Evolutionary conservation across 1,140 invertebrate species (phyloP).

Genomic region (Carposina sasakii): DNA sequence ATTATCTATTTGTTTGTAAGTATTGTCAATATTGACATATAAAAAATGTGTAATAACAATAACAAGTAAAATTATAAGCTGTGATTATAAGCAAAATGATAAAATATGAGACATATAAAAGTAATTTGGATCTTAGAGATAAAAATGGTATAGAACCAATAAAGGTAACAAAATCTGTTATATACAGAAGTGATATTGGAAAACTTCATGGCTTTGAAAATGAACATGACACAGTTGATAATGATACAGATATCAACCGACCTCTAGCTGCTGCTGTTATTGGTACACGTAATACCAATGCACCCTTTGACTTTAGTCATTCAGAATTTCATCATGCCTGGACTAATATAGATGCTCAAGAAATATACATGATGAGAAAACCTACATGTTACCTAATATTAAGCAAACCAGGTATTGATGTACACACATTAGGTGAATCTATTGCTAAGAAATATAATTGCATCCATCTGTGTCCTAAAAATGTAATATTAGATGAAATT

Average conservation of each 20-base stretch:
- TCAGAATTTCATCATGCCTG: conserved; percentile 34
- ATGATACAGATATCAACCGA: conserved; percentile 9
- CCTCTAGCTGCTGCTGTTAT: conserved; percentile 43
- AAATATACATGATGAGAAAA: conserved; percentile 59
- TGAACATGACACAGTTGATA: background rate
- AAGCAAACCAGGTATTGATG: conserved; percentile 73
- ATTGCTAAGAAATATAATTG: conserved; percentile 73
- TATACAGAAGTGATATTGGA: conserved; percentile 35
- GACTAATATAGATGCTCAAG: conserved; percentile 66
- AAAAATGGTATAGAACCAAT: conserved; percentile 25
- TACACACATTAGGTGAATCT: conserved; percentile 64
- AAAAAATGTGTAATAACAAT: too few relatives aligned
- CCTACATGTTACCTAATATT: conserved; percentile 74
- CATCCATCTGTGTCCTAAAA: conserved; percentile 73
- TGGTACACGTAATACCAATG: conserved; percentile 47
- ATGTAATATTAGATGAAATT: conserved; percentile 72
- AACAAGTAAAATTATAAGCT: too few relatives aligned
- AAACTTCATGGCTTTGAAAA: too few relatives aligned
- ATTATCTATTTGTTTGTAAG: too few relatives aligned
- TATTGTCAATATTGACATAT: too few relatives aligned
- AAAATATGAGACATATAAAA: conserved; percentile 29
- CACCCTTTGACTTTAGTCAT: conserved; percentile 7
- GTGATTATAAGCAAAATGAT: too few relatives aligned
- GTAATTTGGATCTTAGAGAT: conserved; percentile 39
- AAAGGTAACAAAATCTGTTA: conserved; percentile 22